Evolutionary conservation across 2,113 vertebrate genomes (phyloP), one percentile per base, ranked within the genome.

Genomic region (Fregetta grallaria): DNA sequence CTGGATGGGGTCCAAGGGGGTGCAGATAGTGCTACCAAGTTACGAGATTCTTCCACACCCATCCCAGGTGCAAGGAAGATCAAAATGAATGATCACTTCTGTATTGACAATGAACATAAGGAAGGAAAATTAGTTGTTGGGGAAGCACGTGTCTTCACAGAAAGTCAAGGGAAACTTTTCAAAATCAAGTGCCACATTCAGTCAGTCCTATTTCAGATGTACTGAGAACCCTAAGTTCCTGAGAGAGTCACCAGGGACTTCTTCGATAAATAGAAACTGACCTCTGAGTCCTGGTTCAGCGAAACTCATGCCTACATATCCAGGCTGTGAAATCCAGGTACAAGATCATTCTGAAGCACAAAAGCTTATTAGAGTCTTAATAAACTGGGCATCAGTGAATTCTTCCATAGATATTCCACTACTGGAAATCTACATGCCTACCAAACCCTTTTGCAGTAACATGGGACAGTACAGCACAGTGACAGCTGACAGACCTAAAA

Each of bases 231-330:
- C 62, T 52, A 5, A 68, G 89, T 47, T 90, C 84, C 78, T 38
- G 50, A 55, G 49, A 72, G 15, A 86, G 77, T 92, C 93, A 76
- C 74, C 67, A 34, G 94, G 77, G 89, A 95, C 67, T n/a, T 59
- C 0, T 30, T 72, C 55, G n/a, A 88, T 66, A 96, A 97, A 94
- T 83, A 87, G 89, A 47, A 95, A 90, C 68, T 88, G 94, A 85
- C 62, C 87, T 83, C 84, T 59, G 62, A 83, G 50, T 67, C 66
- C 74, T 71, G 47, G 13, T 58, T 67, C 78, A 80, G 81, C 36
- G 61, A 88, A 92, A 94, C 30, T 65, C 62, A 47, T 32, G 44
- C 36, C 44, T 75, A 14, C 3, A 4, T 50, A 91, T 10, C 40
- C 56, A 86, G 40, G 11, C 72, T 91, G 19, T 36, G 56, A 86